Base-by-base conservation (phyloP, 2,888 invertebrate species). In the Phoronis australis region DNA sequence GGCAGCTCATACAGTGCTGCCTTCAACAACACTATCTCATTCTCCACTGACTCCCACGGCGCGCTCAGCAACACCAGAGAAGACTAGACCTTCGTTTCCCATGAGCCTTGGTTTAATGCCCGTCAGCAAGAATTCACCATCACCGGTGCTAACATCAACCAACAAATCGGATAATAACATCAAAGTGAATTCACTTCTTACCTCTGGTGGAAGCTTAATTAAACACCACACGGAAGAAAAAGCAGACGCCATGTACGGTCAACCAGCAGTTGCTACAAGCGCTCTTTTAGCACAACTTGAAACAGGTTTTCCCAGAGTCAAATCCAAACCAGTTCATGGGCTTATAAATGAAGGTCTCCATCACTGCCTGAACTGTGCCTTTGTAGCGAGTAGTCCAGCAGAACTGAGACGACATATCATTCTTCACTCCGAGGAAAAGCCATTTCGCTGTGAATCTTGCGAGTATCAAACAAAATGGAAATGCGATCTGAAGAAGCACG, bases 401-500 rank as follows among this genome's bases (percentile, higher is more conserved):
- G 75, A 75, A 49, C 62, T 73, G 23, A 66, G 65, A 45, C 61
- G 72, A 12, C 75, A 75, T 53, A 56, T 64, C 9, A 60, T 68
- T 4, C 60, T 73, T 4, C 75, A 75, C 52, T 71, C 71, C 1
- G 73, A 73, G 40, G 68, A 67, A 50, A 73, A 73, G 43, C 75
- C 75, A 15, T 75, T 66, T 51, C 59, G 52, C 23, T 75, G 75
- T 51, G 54, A 58, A 15, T 61, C 66, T 24, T 75, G 75, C 59
- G 66, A 67, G 6, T 73, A 75, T 54, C 65, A 69, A 40, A 67
- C 71, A 18, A 64, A 71, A 45, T 75, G 73, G 73, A 73, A 72
- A 47, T 72, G 72, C 55, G 75, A 75, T 52, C 54, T 75, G 37
- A 75, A 73, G 57, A 73, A 73, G 47, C 75, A 75, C 52, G 63